Conservation (phyloP, 2,888 invertebrate genomes). For the Pegoplata infirma region DNA sequence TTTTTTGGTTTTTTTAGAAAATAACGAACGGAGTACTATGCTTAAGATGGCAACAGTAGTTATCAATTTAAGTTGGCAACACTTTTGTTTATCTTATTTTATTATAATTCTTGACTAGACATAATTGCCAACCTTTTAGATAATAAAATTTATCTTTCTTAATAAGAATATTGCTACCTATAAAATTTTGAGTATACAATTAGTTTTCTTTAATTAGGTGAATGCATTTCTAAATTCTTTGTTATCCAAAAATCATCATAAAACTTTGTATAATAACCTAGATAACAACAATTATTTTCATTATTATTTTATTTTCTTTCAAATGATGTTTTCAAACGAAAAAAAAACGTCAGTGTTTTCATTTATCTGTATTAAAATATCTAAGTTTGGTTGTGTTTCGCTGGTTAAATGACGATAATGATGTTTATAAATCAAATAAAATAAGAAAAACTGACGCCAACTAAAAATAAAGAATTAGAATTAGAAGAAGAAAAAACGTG, state of each 20-base stretch:
- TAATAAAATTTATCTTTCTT: too few relatives aligned
- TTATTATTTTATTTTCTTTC: background rate
- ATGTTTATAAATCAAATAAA: conserved; percentile 25
- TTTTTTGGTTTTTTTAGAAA: too few relatives aligned
- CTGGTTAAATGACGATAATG: background rate
- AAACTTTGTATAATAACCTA: background rate
- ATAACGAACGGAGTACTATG: too few relatives aligned
- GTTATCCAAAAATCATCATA: background rate
- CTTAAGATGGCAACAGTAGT: too few relatives aligned
- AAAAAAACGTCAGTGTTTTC: background rate
- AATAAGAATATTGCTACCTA: too few relatives aligned
- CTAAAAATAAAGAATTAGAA: conserved; percentile 11
- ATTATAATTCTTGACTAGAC: background rate
- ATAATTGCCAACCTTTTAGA: background rate
- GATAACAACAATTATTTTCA: background rate
- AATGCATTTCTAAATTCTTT: background rate
- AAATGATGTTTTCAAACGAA: background rate
- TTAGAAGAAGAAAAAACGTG: background rate
- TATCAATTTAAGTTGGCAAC: too few relatives aligned
- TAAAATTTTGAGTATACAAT: background rate
- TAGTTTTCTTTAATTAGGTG: background rate
- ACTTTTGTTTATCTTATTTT: too few relatives aligned
- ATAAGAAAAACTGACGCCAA: conserved; percentile 38
- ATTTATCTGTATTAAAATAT: background rate
- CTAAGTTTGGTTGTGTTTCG: background rate